Percentiles rank a stretch among this genome's conserved stretches.
Evolutionary conservation across 2,113 vertebrate species (phyloP).

Genomic region (Nibea albiflora): DNA sequence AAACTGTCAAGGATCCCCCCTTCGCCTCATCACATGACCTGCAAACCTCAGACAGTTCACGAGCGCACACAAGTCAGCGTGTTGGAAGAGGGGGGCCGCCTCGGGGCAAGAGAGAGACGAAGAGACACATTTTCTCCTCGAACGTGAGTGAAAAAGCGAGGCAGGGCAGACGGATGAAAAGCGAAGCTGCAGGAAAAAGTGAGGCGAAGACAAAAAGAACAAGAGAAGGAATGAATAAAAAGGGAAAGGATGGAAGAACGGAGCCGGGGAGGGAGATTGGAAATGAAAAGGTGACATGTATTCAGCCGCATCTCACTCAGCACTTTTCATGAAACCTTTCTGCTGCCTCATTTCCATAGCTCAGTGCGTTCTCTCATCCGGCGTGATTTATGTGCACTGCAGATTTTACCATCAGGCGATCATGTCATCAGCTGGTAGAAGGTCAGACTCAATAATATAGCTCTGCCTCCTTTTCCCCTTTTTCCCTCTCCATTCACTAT

Average conservation of each 20-base stretch:
- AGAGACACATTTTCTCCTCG: not conserved
- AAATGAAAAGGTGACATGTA: slow-evolving; percentile 1
- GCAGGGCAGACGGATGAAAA: not conserved
- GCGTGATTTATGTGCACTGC: slow-evolving; percentile 44
- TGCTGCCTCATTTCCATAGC: slow-evolving; percentile 20
- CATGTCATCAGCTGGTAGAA: slow-evolving; percentile 32
- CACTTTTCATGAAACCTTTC: not conserved
- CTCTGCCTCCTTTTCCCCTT: not conserved
- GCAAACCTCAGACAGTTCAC: slow-evolving; percentile 17
- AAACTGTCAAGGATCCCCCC: not conserved
- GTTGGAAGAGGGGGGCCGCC: not conserved
- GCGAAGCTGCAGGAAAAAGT: no score
- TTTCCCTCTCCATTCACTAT: slow-evolving; percentile 9
- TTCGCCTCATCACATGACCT: not conserved
- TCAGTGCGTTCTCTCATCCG: slow-evolving; percentile 4
- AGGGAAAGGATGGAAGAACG: not conserved
- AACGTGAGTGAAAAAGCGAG: slow-evolving; percentile 2
- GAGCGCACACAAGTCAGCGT: slow-evolving; percentile 7
- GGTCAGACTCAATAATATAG: slow-evolving; percentile 44
- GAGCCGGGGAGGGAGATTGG: not conserved
- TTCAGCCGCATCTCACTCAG: slow-evolving; percentile 28
- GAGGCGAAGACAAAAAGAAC: not conserved
- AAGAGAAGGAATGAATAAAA: not conserved
- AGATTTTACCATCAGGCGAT: slow-evolving; percentile 29
- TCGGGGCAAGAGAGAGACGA: not conserved